Base-by-base conservation (phyloP, 2,797 vertebrate species). In the Lepilemur septentrionalis region DNA sequence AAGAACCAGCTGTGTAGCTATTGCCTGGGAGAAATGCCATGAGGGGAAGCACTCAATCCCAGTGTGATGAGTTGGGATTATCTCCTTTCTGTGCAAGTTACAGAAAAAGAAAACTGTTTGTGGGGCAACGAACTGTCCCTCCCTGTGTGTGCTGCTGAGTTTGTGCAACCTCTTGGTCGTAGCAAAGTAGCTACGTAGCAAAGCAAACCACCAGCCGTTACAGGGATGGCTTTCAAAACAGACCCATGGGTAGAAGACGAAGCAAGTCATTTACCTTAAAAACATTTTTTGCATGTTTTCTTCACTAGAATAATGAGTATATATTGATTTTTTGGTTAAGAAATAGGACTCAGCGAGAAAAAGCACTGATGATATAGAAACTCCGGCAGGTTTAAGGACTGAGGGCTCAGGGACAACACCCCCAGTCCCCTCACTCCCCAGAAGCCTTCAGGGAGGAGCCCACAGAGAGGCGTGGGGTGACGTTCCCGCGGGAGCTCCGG, bases 171-270 rank as follows among this genome's bases (percentile, higher is more conserved):
- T n/a, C n/a, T 22, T 2, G 13, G 22, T 4, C n/a, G n/a, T 17
- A 14, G 6, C 0, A 12, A 63, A n/a, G 7, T n/a, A n/a, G n/a
- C n/a, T n/a, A n/a, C n/a, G n/a, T n/a, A n/a, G n/a, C n/a, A n/a
- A n/a, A n/a, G n/a, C n/a, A n/a, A n/a, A n/a, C 2, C 46, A 7
- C 8, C 9, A 0, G 1, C 23, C 6, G 14, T 7, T 25, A 46
- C 0, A 2, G 30, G 12, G 2, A 18, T 41, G 75, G 48, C 14
- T 15, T 28, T 23, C 17, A 20, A 86, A 46, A 41, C 0, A 17
- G 22, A 65, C 5, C 7, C 12, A 2, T 4, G 8, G 2, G 2
- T 0, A 17, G 23, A 25, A 23, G 25, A 50, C 6, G 38, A 72
- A 17, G 30, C 73, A 41, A 85, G 12, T 25, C 15, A 57, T 8